phyloP scores from a whole-genome alignment of 2,113 vertebrate genomes.

The Spea bombifrons region DNA sequence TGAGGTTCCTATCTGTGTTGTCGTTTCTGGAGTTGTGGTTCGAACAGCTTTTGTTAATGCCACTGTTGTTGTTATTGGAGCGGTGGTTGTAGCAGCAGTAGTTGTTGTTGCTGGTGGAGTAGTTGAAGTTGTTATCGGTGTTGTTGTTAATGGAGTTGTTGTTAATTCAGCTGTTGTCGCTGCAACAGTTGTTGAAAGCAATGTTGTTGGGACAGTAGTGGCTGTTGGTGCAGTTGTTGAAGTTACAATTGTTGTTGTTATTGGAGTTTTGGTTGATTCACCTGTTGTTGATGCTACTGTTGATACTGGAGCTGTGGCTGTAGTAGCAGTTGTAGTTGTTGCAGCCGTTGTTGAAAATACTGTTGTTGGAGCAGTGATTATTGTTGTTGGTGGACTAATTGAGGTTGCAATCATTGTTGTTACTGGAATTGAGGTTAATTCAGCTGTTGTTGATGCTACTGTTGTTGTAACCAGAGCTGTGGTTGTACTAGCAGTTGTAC shows the following conservation, averaged over 20 bases:
- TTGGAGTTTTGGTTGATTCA: neutral
- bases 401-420: neutral
- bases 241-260: neutral
- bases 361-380: neutral
- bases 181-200: neutral
- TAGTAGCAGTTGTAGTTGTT: neutral
- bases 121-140: neutral
- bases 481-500: neutral
- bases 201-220: neutral
- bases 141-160: neutral
- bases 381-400: neutral
- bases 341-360: neutral
- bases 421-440: neutral
- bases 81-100: too few relatives aligned
- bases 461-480: neutral
- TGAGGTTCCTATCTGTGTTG: neutral
- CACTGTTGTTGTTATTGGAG: too few relatives aligned
- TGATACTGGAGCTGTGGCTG: neutral
- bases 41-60: too few relatives aligned
- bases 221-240: neutral
- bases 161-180: neutral
- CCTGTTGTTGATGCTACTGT: neutral
- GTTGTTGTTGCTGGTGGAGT: neutral
- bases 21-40: too few relatives aligned
- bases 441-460: neutral